Evolutionary conservation across 2,888 invertebrate genomes (phyloP).

Genomic region (Drosophila flavopinicola): DNA sequence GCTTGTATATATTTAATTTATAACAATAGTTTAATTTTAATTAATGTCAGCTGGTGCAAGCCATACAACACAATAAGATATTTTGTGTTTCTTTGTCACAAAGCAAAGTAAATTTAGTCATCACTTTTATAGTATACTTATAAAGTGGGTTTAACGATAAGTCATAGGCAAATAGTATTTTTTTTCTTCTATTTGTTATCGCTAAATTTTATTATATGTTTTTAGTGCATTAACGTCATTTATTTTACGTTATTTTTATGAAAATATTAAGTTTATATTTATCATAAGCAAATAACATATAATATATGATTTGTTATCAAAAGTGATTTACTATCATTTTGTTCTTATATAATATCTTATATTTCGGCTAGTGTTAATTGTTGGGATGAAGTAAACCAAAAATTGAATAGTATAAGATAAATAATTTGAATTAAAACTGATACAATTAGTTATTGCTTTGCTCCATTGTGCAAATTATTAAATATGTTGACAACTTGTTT

Average conservation of each 20-base stretch:
- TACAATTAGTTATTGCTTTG: too few species aligned
- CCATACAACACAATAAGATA: neutral
- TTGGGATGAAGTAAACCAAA: too few species aligned
- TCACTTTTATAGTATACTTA: neutral
- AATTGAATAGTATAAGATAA: too few species aligned
- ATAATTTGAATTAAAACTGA: too few species aligned
- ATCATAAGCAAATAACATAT: too few species aligned
- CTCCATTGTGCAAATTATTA: neutral
- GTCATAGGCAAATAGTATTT: neutral
- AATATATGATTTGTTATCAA: too few species aligned
- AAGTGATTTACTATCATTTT: too few species aligned
- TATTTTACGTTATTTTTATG: too few species aligned
- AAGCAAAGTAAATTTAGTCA: neutral
- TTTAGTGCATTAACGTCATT: neutral
- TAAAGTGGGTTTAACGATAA: neutral
- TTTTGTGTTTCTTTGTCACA: neutral
- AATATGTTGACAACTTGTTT: neutral
- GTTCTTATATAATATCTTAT: too few species aligned
- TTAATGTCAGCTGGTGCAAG: neutral
- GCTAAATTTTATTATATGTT: neutral
- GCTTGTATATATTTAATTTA: neutral
- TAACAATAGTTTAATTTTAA: conserved; percentile 1
- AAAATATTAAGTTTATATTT: too few species aligned
- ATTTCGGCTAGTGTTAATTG: too few species aligned
- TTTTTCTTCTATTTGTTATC: neutral